Evolutionary conservation across 2,888 invertebrate species (phyloP).

Genomic region (Diarsia dahlii): DNA sequence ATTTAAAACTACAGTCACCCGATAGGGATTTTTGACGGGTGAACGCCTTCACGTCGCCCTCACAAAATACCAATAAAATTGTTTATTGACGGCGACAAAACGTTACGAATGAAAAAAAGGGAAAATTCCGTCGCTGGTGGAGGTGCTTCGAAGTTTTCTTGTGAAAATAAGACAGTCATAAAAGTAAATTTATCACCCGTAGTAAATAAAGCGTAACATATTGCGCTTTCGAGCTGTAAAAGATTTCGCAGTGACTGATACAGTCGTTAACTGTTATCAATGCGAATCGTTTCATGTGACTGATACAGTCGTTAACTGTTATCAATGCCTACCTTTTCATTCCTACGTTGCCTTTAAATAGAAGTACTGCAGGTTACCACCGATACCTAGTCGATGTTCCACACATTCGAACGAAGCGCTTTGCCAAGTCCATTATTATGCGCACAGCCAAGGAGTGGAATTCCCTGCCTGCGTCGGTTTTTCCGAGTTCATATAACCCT

Average conservation of each 20-base stretch:
- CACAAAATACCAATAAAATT: conserved; percentile 81
- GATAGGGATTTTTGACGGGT: conserved; percentile 57
- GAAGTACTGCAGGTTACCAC: no score
- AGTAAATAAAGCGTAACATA: conserved; percentile 88
- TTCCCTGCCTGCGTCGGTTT: no score
- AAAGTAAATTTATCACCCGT: conserved; percentile 86
- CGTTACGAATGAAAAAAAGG: conserved; percentile 75
- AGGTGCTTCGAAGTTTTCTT: conserved; percentile 76
- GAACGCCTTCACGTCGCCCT: conserved; percentile 59
- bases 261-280: conserved; percentile 76
- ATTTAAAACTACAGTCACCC: conserved; percentile 51
- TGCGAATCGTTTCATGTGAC: conserved; percentile 66
- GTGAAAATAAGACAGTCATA: conserved; percentile 87
- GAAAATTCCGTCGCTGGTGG: conserved; percentile 75
- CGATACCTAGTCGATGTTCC: no score
- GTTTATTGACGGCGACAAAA: conserved; percentile 80
- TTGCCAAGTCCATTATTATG: no score
- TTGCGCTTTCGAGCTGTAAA: conserved; percentile 82
- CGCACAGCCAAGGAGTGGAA: no score
- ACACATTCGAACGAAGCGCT: no score
- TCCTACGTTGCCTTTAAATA: background rate
- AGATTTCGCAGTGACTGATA: conserved; percentile 76
- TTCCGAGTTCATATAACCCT: no score
- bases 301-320: conserved; percentile 76
- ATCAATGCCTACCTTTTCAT: background rate